Base-by-base conservation (phyloP, 92 coral and sea anemone genomes). In the Blastomussa wellsi region DNA sequence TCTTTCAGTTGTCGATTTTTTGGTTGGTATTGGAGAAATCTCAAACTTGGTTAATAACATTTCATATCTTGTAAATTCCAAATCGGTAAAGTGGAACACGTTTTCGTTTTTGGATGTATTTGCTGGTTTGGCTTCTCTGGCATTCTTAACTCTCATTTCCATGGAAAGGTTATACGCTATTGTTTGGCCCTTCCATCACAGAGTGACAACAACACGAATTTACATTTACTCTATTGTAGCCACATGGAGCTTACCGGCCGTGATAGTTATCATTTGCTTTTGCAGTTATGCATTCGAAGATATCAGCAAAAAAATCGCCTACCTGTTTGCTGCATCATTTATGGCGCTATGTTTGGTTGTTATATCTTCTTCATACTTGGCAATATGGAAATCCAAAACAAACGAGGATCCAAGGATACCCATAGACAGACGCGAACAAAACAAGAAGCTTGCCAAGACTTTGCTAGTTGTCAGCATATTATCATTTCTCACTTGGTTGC, bases 121-220 rank as follows among this genome's bases (percentile, higher is more conserved):
- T n/a, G 31, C 71, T 29, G 31, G 33, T 15, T 65, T 16, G 16
- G 84, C 84, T 49, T 80, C 76, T 35, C 39, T 80, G 2, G 15
- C 17, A n/a, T 80, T 31, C n/a, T 48, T 80, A 1, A 37, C 47
- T 28, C 62, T 69, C 20, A 51, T 80, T 12, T 52, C 84, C 29
- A n/a, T 80, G 70, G 84, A 80, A 47, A n/a, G 84, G 66, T 11
- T 69, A 4, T 80, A 29, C 37, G 76, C 76, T 28, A 44, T 80
- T 13, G 77, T 28, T 4, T 48, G 65, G 76, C 65, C 76, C 20
- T 67, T 80, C 17, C 42, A 28, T 4, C 75, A 22, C 35, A 33
- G 76, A 35, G 24, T 64, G 39, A 51, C 62, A 26, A 13, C 76
- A n/a, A 80, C 76, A 26, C 41, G 32, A 35, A 42, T n/a, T 13